Evolutionary conservation across 2,113 vertebrate species (phyloP), one percentile per base, ranked within the genome.

Genomic region (Hyaena hyaena): DNA sequence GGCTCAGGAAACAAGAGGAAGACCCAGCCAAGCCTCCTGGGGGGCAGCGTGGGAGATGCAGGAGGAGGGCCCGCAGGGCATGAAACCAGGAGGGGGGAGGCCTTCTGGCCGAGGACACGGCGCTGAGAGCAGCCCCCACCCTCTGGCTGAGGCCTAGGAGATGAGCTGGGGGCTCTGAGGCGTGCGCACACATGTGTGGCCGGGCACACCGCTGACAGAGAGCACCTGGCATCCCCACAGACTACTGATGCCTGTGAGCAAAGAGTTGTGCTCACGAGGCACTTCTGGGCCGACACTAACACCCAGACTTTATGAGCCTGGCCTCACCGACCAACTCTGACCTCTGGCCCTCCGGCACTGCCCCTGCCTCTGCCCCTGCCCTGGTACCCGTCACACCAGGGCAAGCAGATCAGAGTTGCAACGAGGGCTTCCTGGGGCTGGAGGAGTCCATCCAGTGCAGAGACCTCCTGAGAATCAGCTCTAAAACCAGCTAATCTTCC

Each of bases 201-300:
- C 17, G 3, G 55, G 35, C 6, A 11, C n/a, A 28, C 45, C 7
- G 12, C 24, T 15, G 17, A 45, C 1, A 33, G 28, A 26, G 28
- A 79, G 83, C 43, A 4, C n/a, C 14, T 4, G 23, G 28, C 0
- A 0, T n/a, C 33, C 31, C n/a, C 15, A 65, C 0, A 12, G 61
- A 68, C 71, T 14, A 21, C n/a, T 2, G 24, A n/a, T 1, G 33
- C 9, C 45, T 2, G 0, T 5, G 17, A 21, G 28, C 1, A 8
- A 1, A 1, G 2, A 24, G 19, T 2, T 10, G 50, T 6, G 35
- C 19, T 28, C n/a, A 39, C 2, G 16, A 7, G n/a, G 5, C 10
- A 11, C 9, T 8, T 35, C 68, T n/a, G 48, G 0, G 31, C 19
- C 43, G 21, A 14, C 0, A n/a, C 0, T 1, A 4, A n/a, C 31